A percentile compares a stretch with the other conserved stretches of the same genome.
These are phyloP conservation scores for Sylvia borin DNA, from an alignment of 2,797 vertebrate genomes.

Conservation along the genomic window DNA sequence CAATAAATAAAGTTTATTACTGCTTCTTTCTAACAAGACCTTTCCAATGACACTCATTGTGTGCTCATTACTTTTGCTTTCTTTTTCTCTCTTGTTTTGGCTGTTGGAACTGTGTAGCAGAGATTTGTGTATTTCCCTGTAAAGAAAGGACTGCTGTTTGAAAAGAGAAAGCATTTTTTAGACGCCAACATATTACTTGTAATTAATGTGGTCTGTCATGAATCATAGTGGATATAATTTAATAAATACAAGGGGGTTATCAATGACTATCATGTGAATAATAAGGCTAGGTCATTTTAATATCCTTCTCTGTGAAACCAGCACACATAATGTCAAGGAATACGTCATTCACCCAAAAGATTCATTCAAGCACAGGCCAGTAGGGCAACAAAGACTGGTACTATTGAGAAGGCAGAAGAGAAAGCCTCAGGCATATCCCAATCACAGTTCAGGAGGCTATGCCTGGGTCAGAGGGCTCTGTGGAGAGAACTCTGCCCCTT, in stretches of 20 bases:
- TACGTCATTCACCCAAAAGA: slow-evolving; percentile 62
- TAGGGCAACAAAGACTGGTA: slow-evolving; percentile 47
- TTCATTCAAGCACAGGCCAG: slow-evolving; percentile 41
- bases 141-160: not conserved
- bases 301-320: slow-evolving; percentile 18
- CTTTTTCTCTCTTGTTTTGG: not conserved
- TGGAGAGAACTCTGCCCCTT: not conserved
- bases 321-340: slow-evolving; percentile 54
- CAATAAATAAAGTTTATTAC: not conserved
- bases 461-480: slow-evolving; percentile 14
- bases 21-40: not conserved
- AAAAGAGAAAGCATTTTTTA: not conserved
- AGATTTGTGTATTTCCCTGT: not conserved
- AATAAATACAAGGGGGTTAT: not conserved
- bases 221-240: not conserved
- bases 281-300: slow-evolving; percentile 27
- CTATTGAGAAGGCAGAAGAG: slow-evolving; percentile 43
- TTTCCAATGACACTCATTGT: not conserved
- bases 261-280: not conserved
- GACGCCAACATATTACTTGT: not conserved
- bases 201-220: slow-evolving; percentile 10
- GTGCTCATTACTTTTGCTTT: not conserved
- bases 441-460: slow-evolving; percentile 1
- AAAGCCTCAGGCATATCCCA: slow-evolving; percentile 39
- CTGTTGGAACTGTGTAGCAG: not conserved